These are phyloP conservation scores for Rhincodon typus DNA, from an alignment of 2,797 vertebrate species.

Conservation along the genomic window DNA sequence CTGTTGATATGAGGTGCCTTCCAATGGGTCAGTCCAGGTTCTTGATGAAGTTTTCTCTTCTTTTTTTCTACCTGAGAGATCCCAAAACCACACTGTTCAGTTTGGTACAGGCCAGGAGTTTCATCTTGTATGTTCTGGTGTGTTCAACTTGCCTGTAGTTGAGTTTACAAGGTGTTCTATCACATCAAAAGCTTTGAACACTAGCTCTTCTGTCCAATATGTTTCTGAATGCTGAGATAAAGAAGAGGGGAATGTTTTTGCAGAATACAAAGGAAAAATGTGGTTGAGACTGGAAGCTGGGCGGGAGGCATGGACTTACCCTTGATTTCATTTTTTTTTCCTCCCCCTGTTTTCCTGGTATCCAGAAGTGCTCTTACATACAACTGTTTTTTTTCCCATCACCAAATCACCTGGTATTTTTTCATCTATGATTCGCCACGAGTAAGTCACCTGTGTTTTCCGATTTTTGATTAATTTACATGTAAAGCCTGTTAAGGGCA, in stretches of 20 bases:
- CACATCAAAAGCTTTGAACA: background rate
- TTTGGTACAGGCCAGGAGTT: background rate
- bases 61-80: background rate
- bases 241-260: background rate
- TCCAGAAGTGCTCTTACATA: no score
- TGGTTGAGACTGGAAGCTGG: background rate
- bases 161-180: background rate
- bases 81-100: background rate
- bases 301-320: background rate
- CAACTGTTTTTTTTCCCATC: no score
- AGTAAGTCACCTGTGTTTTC: no score
- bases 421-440: no score
- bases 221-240: background rate
- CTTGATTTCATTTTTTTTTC: background rate
- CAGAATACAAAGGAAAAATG: background rate
- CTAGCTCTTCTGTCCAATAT: background rate
- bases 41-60: background rate
- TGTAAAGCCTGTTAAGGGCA: no score
- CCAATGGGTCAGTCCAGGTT: background rate
- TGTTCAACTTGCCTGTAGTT: background rate
- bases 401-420: no score
- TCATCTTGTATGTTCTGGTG: background rate
- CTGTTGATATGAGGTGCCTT: background rate
- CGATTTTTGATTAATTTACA: no score
- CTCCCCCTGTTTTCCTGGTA: no score